These are phyloP conservation scores for Eidolon dupreanum DNA, from an alignment of 2,797 vertebrate genomes.

Conservation along the genomic window DNA sequence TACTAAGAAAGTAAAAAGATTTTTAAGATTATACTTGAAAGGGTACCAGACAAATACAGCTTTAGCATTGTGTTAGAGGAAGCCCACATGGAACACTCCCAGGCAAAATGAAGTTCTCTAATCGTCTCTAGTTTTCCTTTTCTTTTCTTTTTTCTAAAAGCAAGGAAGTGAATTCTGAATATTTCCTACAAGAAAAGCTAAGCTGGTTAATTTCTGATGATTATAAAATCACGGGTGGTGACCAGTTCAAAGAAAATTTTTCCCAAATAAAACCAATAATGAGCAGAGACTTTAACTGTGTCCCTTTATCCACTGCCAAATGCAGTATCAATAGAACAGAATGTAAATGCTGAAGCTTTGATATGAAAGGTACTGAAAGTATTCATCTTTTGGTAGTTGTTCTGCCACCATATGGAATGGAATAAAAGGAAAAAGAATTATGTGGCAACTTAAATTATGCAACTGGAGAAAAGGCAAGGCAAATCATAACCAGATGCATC, in stretches of 20 bases:
- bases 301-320: constrained; percentile 70
- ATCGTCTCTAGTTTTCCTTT: background rate
- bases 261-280: constrained; percentile 68
- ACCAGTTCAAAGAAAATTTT: constrained; percentile 72
- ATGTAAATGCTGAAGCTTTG: constrained; percentile 59
- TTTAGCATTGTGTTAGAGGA: background rate
- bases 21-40: constrained; percentile 30
- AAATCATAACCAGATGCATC: constrained; percentile 66
- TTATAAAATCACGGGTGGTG: constrained; percentile 71
- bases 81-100: background rate
- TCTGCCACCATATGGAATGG: constrained; percentile 51
- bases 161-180: constrained; percentile 46
- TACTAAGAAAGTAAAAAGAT: background rate
- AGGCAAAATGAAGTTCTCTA: constrained; percentile 8
- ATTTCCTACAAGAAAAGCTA: constrained; percentile 59
- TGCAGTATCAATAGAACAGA: constrained; percentile 30
- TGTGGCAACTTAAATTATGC: constrained; percentile 55
- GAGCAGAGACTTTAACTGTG: constrained; percentile 61
- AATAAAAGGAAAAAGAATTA: constrained; percentile 66
- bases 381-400: constrained; percentile 59
- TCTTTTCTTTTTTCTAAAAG: constrained; percentile 30
- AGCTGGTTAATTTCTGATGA: constrained; percentile 71
- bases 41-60: background rate
- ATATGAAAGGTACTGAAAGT: constrained; percentile 53
- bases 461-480: constrained; percentile 20